Evolutionary conservation across 2,113 vertebrate species (phyloP).

Genomic region (human): DNA sequence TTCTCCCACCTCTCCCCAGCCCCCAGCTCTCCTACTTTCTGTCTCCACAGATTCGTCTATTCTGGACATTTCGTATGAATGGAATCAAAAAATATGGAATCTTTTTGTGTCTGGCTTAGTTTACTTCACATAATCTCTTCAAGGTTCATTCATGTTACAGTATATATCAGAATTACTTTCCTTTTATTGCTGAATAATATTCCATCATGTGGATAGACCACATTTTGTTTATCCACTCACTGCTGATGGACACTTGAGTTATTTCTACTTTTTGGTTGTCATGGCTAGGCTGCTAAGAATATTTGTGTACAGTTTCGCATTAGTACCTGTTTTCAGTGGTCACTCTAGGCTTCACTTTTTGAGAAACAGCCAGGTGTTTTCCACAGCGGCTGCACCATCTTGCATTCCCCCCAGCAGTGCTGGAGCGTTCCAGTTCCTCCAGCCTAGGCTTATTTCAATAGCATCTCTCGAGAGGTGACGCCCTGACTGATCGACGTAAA

Average conservation of each 20-base stretch:
- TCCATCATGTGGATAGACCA: rapidly evolving
- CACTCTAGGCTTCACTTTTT: no score
- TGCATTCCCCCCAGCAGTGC: neutral
- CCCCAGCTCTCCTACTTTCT: no score
- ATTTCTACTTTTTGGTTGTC: neutral
- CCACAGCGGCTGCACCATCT: rapidly evolving
- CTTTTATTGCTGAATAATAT: neutral
- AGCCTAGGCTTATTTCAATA: neutral
- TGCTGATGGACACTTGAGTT: rapidly evolving
- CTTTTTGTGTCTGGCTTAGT: neutral
- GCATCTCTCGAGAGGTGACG: rapidly evolving
- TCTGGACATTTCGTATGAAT: neutral
- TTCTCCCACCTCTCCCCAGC: rapidly evolving
- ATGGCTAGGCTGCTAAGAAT: neutral
- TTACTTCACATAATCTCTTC: neutral
- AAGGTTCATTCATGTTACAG: neutral
- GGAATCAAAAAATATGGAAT: rapidly evolving
- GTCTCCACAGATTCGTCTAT: neutral
- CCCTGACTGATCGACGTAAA: rapidly evolving
- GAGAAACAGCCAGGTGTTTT: neutral
- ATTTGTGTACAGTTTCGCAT: rapidly evolving
- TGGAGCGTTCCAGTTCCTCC: no score
- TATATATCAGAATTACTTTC: neutral
- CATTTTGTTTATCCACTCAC: rapidly evolving
- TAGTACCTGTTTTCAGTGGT: neutral